Base-by-base conservation (phyloP, 2,113 vertebrate genomes). In the Tinamus guttatus region DNA sequence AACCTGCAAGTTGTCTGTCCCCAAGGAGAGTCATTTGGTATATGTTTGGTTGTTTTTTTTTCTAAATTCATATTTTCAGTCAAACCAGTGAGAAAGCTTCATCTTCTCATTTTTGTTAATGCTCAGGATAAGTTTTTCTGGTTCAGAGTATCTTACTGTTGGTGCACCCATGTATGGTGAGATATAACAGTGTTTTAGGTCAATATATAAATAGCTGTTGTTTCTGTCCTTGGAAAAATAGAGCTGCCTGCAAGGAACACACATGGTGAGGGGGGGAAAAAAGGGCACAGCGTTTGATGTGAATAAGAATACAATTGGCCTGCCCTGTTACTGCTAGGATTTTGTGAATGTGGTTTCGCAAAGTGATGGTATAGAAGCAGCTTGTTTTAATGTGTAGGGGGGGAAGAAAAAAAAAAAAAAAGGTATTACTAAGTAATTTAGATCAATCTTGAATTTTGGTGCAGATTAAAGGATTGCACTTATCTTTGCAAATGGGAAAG, bases 151-250 rank as follows among this genome's bases (percentile, higher is more conserved):
- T 75, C 5, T 70, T 2, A 19, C 6, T 80, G 67, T 49, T 81
- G 27, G 10, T 90, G 52, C 4, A 20, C 3, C 21, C n/a, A 30
- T 47, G 8, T 21, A 47, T 47, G 11, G 8, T 86, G 11, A 75
- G 7, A 41, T 85, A 1, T 45, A 73, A 19, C 17, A 65, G 7
- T 10, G n/a, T 41, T 71, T 78, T 73, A 69, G 27, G 21, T 13
- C 32, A 60, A 0, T 54, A 14, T 67, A 24, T 36, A 65, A 34
- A 9, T 0, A 3, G 20, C 32, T 86, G 27, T 8, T 3, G 14
- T 69, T 92, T 85, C 5, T 69, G 87, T 73, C 14, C 17, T 16
- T 13, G 16, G 32, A 81, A 63, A 95, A 85, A 30, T 36, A 3
- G 51, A 43, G 11, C 16, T 59, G 16, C 18, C 41, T 45, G 22